Evolutionary conservation across 2,888 invertebrate species (phyloP).

Genomic region (Ophioninae sp.): DNA sequence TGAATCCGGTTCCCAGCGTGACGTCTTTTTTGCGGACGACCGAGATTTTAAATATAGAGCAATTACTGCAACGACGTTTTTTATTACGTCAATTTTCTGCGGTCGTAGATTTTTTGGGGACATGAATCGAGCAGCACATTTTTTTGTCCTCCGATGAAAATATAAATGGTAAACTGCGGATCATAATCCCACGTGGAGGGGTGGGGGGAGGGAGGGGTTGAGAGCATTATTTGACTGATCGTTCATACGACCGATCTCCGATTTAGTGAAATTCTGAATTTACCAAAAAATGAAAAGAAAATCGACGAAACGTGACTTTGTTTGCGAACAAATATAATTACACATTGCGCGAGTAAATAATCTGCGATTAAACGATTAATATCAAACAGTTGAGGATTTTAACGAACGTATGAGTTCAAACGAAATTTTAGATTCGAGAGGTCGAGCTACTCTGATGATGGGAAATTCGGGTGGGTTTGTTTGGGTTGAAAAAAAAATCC

Average conservation of each 20-base stretch:
- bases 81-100: not conserved
- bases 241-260: not conserved
- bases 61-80: not conserved
- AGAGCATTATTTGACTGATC: not conserved
- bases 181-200: not conserved
- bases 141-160: not conserved
- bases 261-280: not conserved
- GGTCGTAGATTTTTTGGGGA: not conserved
- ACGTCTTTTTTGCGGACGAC: constrained; percentile 45
- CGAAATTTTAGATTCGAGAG: not conserved
- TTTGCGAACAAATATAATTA: not conserved
- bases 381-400: not conserved
- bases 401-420: not conserved
- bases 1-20: constrained; percentile 63
- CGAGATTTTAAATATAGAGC: constrained; percentile 41
- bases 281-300: not conserved
- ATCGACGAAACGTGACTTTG: not conserved
- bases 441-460: too few species aligned
- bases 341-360: not conserved
- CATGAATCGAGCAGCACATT: not conserved
- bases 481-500: too few species aligned
- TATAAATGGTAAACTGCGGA: not conserved
- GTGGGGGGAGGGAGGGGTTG: too few species aligned
- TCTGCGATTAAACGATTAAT: not conserved
- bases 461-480: too few species aligned